Conservation (phyloP, 2,888 invertebrate species). For the Noctua janthina region DNA sequence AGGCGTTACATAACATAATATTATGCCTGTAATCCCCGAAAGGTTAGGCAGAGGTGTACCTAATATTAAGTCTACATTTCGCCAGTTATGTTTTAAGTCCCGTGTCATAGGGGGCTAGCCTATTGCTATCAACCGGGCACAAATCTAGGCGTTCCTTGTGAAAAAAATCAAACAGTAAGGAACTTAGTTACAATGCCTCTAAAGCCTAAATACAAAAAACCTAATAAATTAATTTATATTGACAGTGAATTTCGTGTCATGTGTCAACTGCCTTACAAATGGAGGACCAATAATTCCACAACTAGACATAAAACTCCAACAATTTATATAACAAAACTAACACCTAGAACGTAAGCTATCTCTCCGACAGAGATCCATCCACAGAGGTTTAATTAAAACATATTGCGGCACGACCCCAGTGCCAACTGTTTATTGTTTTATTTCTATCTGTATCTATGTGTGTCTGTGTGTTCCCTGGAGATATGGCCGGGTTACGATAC, state of each 20-base stretch:
- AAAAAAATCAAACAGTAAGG: not conserved
- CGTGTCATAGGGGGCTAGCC: not conserved
- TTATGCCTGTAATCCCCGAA: not conserved
- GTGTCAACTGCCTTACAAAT: not conserved
- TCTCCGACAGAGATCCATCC: slow-evolving; percentile 19
- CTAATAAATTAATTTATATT: not conserved
- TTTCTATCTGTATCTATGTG: slow-evolving; percentile 22
- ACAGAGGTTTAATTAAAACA: slow-evolving; percentile 61
- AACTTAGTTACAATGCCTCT: not conserved
- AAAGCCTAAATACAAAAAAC: not conserved
- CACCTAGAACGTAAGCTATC: slow-evolving; percentile 8
- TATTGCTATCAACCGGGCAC: not conserved
- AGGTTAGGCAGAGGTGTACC: not conserved
- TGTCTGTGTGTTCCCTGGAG: slow-evolving; percentile 29
- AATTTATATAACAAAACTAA: slow-evolving; percentile 13
- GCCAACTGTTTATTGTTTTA: slow-evolving; percentile 45
- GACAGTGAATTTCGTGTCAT: not conserved
- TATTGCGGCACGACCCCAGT: slow-evolving; percentile 30
- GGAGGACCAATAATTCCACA: not conserved
- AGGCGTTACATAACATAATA: not conserved
- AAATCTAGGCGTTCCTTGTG: not conserved
- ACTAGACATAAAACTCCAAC: not conserved
- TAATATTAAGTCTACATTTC: not conserved
- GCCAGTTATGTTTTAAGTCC: not conserved
- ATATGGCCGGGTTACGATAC: slow-evolving; percentile 29